Percentiles rank a stretch among this genome's conserved stretches.
Evolutionary conservation across 2,888 invertebrate genomes (phyloP).

Genomic region (Latrodectus hesperus): DNA sequence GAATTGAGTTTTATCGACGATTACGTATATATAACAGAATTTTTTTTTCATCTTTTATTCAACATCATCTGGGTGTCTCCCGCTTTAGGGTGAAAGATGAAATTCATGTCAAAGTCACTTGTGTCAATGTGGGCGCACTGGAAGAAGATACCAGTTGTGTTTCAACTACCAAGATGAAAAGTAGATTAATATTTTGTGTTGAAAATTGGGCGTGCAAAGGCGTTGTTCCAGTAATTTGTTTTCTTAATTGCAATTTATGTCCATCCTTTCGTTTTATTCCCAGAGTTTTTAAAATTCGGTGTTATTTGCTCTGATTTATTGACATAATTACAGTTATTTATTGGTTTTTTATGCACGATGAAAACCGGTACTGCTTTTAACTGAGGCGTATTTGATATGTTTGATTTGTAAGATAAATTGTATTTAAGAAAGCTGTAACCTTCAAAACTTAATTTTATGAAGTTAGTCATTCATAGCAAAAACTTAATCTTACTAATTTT

Average conservation of each 20-base stretch:
- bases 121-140: background rate
- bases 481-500: no score
- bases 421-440: no score
- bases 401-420: no score
- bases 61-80: constrained; percentile 33
- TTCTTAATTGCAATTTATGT: constrained; percentile 5
- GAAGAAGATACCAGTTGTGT: constrained; percentile 2
- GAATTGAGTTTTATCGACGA: constrained; percentile 3
- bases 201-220: constrained; percentile 52
- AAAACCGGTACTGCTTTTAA: no score
- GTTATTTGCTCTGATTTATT: background rate
- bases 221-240: constrained; percentile 48
- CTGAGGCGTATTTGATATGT: no score
- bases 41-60: background rate
- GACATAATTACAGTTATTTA: background rate
- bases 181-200: constrained; percentile 45
- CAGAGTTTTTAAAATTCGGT: background rate
- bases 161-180: constrained; percentile 8
- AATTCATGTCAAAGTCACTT: constrained; percentile 13
- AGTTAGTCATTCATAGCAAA: no score
- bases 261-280: background rate
- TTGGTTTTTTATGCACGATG: background rate
- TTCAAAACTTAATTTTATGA: no score
- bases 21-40: background rate
- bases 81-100: constrained; percentile 42